These are phyloP conservation scores for Turritopsis dohrnii DNA, from an alignment of 30 jellyfish, hydroid and myxozoan species.

Conservation along the genomic window DNA sequence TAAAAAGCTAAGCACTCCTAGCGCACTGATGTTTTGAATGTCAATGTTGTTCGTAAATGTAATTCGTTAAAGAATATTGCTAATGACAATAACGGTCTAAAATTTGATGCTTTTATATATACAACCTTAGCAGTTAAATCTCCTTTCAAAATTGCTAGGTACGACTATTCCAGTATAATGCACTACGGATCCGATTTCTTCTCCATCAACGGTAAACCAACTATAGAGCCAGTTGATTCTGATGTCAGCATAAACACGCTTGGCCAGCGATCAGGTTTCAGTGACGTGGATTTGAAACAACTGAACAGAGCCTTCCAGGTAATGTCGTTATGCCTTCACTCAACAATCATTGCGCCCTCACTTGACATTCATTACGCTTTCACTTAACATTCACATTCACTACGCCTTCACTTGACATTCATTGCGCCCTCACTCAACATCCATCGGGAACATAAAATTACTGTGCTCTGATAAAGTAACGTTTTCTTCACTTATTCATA, in stretches of 20 bases:
- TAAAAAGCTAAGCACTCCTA: no score
- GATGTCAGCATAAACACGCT: background rate
- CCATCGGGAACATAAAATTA: background rate
- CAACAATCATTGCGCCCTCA: no score
- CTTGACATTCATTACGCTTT: no score
- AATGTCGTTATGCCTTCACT: background rate
- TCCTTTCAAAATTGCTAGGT: background rate
- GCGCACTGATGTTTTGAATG: no score
- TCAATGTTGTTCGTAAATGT: no score
- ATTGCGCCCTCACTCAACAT: no score
- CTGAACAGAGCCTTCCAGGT: background rate
- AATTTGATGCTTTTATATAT: no score
- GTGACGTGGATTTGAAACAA: background rate
- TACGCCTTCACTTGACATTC: no score
- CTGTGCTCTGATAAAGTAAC: background rate
- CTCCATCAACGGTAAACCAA: background rate
- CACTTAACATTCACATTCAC: background rate
- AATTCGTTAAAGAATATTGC: no score
- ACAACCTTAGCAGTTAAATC: no score
- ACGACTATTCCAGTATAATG: conserved; percentile 9
- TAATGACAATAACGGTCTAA: background rate
- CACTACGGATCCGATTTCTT: background rate
- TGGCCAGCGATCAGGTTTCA: conserved; percentile 8
- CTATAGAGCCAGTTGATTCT: background rate
- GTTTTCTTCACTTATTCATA: no score